Evolutionary conservation across 2,113 vertebrate species (phyloP).

Genomic region (Chloropsis hardwickii): DNA sequence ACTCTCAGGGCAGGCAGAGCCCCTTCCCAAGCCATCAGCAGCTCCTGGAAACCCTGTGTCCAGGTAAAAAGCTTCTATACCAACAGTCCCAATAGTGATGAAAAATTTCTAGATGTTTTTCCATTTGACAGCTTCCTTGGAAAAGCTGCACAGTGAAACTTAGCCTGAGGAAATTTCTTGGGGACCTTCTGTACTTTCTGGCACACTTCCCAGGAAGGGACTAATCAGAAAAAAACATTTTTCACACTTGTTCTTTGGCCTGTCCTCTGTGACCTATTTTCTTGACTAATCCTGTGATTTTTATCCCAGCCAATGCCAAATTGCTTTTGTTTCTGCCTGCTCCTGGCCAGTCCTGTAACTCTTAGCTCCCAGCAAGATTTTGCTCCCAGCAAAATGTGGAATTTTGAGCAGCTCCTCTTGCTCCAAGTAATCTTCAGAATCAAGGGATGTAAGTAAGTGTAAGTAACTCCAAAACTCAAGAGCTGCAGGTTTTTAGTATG

Average conservation of each 20-base stretch:
- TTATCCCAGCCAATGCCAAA: neutral
- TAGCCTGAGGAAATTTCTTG: neutral
- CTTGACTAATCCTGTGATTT: constrained; percentile 24
- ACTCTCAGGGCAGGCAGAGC: neutral
- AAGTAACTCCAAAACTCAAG: neutral
- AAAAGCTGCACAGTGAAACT: neutral
- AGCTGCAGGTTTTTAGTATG: neutral
- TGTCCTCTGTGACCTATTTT: constrained; percentile 33
- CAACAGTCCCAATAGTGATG: neutral
- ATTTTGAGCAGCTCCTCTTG: neutral
- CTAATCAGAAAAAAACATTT: constrained; percentile 19
- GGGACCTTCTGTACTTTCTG: constrained; percentile 11
- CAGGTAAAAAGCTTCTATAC: neutral
- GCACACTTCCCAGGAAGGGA: neutral
- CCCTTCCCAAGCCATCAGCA: neutral
- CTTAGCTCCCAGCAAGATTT: neutral
- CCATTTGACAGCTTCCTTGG: neutral
- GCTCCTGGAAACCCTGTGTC: neutral
- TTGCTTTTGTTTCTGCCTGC: neutral
- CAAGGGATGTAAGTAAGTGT: neutral
- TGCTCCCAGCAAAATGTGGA: neutral
- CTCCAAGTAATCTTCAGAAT: neutral
- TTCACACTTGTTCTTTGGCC: constrained; percentile 4
- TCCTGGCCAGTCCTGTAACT: neutral
- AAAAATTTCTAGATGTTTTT: neutral